Base-by-base conservation (phyloP, 2,797 vertebrate species). In the Avahi laniger region DNA sequence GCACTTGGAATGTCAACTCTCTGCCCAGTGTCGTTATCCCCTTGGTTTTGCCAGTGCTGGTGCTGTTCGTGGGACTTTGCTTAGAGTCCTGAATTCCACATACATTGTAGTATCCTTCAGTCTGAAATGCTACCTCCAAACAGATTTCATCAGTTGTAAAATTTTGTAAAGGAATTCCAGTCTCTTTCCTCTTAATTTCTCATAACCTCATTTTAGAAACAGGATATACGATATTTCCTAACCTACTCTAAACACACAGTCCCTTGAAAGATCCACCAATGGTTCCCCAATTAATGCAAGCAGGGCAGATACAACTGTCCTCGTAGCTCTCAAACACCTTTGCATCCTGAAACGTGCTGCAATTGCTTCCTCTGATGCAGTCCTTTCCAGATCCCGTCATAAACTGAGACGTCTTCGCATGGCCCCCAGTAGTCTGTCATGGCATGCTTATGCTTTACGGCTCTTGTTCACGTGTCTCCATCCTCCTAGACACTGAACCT, bases 51-150 rank as follows among this genome's bases (percentile, higher is more conserved):
- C n/a, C 30, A 26, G 48, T 0, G 20, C 24, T 24, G 30, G 8
- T 50, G 81, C 73, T 35, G 12, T 35, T 20, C 12, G 13, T 24
- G 43, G 65, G 24, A 48, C 41, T 41, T 33, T 50, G 5, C 54
- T 28, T 9, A 12, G n/a, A 7, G 30, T 57, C 85, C 59, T 35
- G 43, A 18, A 81, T 83, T 17, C 61, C 52, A 6, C 15, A 4
- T 9, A 17, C 7, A 4, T 43, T 2, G 0, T 9, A 41, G 30
- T 5, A 11, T 18, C 12, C 30, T 52, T 7, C 12, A 5, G 30
- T 43, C 18, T 17, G 3, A 30, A 73, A n/a, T 17, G 28, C 35
- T 28, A 3, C 52, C 10, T 26, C 50, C 79, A 48, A 67, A 41
- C 14, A 28, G 13, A 18, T n/a, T 15, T 43, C 43, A 28, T 61